phyloP scores from a whole-genome alignment of 2,113 vertebrate species.

The Sprattus sprattus region DNA sequence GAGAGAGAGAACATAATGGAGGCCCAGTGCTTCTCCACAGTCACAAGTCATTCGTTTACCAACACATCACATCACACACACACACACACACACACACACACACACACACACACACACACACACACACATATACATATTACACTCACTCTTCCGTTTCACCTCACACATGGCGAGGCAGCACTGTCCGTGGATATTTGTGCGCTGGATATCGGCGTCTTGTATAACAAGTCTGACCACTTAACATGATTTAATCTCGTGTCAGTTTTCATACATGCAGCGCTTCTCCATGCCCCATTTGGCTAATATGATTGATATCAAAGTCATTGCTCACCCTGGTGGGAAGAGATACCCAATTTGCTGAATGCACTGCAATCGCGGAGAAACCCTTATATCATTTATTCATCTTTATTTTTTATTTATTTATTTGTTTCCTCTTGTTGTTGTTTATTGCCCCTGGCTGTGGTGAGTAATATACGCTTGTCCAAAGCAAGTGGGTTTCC shows the following conservation, averaged over 20 bases:
- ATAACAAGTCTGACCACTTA: too few species aligned
- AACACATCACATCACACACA: too few species aligned
- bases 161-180: too few species aligned
- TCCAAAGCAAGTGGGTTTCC: background rate
- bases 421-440: constrained; percentile 58
- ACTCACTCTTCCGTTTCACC: too few species aligned
- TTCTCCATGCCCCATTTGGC: constrained; percentile 53
- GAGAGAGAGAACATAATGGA: background rate
- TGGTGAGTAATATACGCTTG: constrained; percentile 48
- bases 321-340: too few species aligned
- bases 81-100: too few species aligned
- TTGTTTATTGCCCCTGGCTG: constrained; percentile 35
- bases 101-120: too few species aligned
- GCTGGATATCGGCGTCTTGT: too few species aligned
- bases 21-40: constrained; percentile 7
- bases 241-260: constrained; percentile 59
- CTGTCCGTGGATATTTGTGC: too few species aligned
- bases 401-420: constrained; percentile 31
- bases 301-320: constrained; percentile 42
- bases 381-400: constrained; percentile 42
- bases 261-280: constrained; percentile 49
- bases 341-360: constrained; percentile 45
- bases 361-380: too few species aligned
- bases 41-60: constrained; percentile 32
- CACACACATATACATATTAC: too few species aligned